Base-by-base conservation (phyloP, 1,140 invertebrate species). In the Palaemon carinicauda region DNA sequence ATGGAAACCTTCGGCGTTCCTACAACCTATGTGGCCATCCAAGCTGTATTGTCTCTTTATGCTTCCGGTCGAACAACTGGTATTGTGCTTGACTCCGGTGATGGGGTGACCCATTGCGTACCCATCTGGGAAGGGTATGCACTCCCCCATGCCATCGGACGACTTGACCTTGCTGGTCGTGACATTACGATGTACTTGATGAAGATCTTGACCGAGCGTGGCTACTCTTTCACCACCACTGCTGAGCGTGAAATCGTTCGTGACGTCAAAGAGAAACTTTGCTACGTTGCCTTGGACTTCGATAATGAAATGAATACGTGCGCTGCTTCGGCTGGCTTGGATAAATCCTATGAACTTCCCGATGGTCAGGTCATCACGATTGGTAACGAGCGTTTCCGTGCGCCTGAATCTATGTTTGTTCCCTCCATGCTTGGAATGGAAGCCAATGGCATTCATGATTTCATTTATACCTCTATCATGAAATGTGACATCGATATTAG, bases 31-130 rank as follows among this genome's bases (percentile, higher is more conserved):
- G 96, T 98, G 7, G 96, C 96, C 86, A 97, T 97, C 91, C 96
- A 97, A 91, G 96, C 96, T 89, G 96, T 97, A 60, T 94, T 98
- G 77, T 97, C 96, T 24, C 92, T 98, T 90, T 97, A 98, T 92
- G 96, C 96, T 89, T 97, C 96, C 91, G 97, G 97, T 93, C 95
- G 97, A 94, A 98, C 96, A 91, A 98, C 97, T 90, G 97, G 97
- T 94, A 96, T 98, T 90, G 96, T 98, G 10, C 92, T 97, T 86
- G 96, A 97, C 91, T 96, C 95, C 75, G 96, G 97, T 90, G 97
- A 98, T 93, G 97, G 97, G 94, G 97, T 98, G 71, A 96, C 96
- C 41, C 97, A 98, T 93, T 97, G 96, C 75, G 97, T 98, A 52
- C 97, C 97, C 89, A 97, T 97, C 92, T 98, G 97, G 91, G 96